These are phyloP conservation scores for Meganola albula DNA, from an alignment of 2,888 invertebrate genomes.

Conservation along the genomic window DNA sequence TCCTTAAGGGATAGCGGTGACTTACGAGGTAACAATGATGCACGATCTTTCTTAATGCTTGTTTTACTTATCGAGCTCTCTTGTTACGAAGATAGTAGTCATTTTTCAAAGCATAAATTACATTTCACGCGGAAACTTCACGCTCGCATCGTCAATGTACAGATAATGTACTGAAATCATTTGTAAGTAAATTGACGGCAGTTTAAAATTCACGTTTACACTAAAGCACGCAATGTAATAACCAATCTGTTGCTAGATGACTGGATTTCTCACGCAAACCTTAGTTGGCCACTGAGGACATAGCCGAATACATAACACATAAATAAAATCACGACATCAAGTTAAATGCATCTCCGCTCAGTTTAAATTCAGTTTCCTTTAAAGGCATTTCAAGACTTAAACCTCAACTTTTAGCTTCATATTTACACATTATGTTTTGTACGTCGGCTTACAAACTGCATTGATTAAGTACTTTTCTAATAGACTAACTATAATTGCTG, in stretches of 20 bases:
- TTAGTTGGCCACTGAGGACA: conserved; percentile 25
- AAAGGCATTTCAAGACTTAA: conserved; percentile 32
- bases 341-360: conserved; percentile 21
- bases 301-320: conserved; percentile 30
- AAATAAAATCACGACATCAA: conserved; percentile 31
- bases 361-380: conserved; percentile 32
- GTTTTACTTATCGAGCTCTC: conserved; percentile 21
- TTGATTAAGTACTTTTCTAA: conserved; percentile 32
- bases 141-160: conserved; percentile 38
- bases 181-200: conserved; percentile 28
- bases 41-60: conserved; percentile 21
- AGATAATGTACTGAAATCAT: conserved; percentile 49
- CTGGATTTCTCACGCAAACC: conserved; percentile 46
- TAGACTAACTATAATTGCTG: conserved; percentile 48
- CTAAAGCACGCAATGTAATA: conserved; percentile 49
- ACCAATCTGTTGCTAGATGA: conserved; percentile 34
- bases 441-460: conserved; percentile 21
- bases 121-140: conserved; percentile 39
- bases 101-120: conserved; percentile 48
- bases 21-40: conserved; percentile 20
- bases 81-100: conserved; percentile 40
- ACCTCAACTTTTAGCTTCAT: conserved; percentile 24
- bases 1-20: conserved; percentile 18
- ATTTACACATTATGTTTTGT: conserved; percentile 32
- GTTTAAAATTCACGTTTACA: conserved; percentile 50